A percentile compares a stretch with the other conserved stretches of the same genome.
Conservation (phyloP, 2,888 invertebrate species). For the Gymnoscelis rufifasciata region DNA sequence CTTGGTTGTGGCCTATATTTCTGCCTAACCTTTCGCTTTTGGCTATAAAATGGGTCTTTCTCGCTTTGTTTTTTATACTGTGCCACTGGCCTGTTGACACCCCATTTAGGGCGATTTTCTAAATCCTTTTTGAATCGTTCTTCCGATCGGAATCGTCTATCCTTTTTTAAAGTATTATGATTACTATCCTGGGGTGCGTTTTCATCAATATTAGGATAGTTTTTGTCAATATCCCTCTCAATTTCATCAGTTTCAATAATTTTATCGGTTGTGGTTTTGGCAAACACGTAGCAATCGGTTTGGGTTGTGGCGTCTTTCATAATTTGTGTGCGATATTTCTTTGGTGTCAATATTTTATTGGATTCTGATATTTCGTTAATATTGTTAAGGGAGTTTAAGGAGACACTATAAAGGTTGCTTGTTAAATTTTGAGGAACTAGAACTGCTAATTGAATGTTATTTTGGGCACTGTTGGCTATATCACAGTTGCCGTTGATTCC, state of each 20-base stretch:
- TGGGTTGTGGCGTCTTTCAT: slow-evolving; percentile 84
- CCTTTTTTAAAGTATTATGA: slow-evolving; percentile 73
- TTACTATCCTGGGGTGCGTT: slow-evolving; percentile 71
- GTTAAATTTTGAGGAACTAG: slow-evolving; percentile 75
- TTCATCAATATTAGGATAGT: slow-evolving; percentile 72
- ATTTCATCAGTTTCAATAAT: slow-evolving; percentile 56
- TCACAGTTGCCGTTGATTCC: slow-evolving; percentile 62
- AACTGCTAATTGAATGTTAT: slow-evolving; percentile 80
- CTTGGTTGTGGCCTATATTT: slow-evolving; percentile 80
- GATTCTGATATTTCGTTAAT: slow-evolving; percentile 52
- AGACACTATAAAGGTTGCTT: slow-evolving; percentile 64
- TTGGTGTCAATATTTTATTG: slow-evolving; percentile 63
- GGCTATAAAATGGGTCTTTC: slow-evolving; percentile 90
- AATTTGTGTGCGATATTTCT: slow-evolving; percentile 68
- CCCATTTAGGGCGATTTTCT: slow-evolving; percentile 86
- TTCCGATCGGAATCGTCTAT: slow-evolving; percentile 73
- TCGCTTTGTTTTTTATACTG: slow-evolving; percentile 94
- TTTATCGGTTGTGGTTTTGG: slow-evolving; percentile 48
- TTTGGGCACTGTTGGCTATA: slow-evolving; percentile 59
- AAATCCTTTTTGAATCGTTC: slow-evolving; percentile 78
- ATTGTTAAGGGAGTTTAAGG: slow-evolving; percentile 62
- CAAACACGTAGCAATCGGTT: slow-evolving; percentile 71
- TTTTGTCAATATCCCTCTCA: slow-evolving; percentile 71
- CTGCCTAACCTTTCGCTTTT: slow-evolving; percentile 83
- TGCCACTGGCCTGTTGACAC: slow-evolving; percentile 86